A percentile compares a stretch with the other conserved stretches of the same genome.
Conservation (phyloP, 2,888 invertebrate species). For the Balanococcus diminutus region DNA sequence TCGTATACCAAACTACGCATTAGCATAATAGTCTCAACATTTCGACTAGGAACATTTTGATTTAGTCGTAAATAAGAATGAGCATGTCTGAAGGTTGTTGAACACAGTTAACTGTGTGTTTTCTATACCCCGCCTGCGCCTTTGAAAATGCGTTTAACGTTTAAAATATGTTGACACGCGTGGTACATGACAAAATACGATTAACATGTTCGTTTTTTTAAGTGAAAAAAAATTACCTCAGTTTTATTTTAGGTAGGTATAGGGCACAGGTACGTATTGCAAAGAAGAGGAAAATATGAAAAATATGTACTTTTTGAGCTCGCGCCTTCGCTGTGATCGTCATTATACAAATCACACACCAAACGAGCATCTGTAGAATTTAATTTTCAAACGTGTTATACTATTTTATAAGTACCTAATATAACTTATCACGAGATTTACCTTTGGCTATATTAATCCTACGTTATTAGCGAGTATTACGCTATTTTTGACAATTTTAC, state of each 20-base stretch:
- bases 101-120: constrained; percentile 40
- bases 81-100: constrained; percentile 42
- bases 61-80: constrained; percentile 42
- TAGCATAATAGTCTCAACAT: constrained; percentile 38
- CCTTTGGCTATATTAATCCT: constrained; percentile 1
- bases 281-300: neutral
- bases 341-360: neutral
- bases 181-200: constrained; percentile 37
- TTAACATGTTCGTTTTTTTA: constrained; percentile 1
- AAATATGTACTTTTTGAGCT: neutral
- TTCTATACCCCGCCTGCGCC: neutral
- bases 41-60: constrained; percentile 21
- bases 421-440: neutral
- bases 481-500: neutral
- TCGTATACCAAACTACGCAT: constrained; percentile 9
- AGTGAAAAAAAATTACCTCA: neutral
- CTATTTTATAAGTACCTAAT: neutral
- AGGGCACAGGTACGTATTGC: no score
- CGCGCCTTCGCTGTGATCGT: neutral
- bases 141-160: constrained; percentile 26
- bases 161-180: constrained; percentile 34
- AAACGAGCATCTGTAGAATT: neutral
- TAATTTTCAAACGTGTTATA: constrained; percentile 20
- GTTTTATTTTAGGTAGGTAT: neutral
- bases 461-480: constrained; percentile 24